These are phyloP conservation scores for Caenorhabditis auriculariae DNA, from an alignment of 2,888 invertebrate species.

Conservation along the genomic window DNA sequence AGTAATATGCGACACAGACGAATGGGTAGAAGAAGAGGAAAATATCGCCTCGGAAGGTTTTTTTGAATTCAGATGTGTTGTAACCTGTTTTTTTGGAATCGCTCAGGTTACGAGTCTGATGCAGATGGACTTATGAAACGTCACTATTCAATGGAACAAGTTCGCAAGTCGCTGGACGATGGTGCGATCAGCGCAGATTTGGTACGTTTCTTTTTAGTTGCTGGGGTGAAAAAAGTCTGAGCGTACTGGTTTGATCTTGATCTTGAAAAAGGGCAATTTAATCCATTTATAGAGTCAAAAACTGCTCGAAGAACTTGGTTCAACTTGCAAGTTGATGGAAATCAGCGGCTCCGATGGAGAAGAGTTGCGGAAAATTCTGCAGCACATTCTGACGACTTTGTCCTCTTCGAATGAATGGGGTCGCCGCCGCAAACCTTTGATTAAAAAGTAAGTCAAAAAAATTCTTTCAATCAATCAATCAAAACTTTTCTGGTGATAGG, in stretches of 20 bases:
- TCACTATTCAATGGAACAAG: conserved; percentile 41
- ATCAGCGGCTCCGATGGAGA: conserved; percentile 8
- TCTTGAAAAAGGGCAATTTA: not conserved
- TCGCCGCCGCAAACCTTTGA: conserved; percentile 21
- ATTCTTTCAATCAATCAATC: conserved; percentile 1
- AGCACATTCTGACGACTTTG: conserved; percentile 13
- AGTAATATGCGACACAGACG: conserved; percentile 35
- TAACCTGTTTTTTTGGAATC: too few relatives aligned
- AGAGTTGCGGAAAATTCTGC: conserved; percentile 13
- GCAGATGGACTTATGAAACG: conserved; percentile 32
- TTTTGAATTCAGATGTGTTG: not conserved
- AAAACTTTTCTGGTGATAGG: conserved; percentile 1
- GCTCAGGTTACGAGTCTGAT: conserved; percentile 37
- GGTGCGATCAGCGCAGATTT: conserved; percentile 12
- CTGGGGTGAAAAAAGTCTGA: not conserved
- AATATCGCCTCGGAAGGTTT: conserved; percentile 7
- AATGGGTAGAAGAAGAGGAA: conserved; percentile 21
- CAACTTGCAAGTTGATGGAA: conserved; percentile 13
- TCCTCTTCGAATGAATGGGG: conserved; percentile 7
- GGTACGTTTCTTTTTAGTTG: conserved; percentile 4
- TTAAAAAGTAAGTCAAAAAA: conserved; percentile 15
- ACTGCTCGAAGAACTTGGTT: conserved; percentile 13
- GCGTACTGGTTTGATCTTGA: not conserved
- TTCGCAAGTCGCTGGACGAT: conserved; percentile 31
- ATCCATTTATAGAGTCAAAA: conserved; percentile 7